phyloP scores from a whole-genome alignment of 2,113 vertebrate species.

The Taxidea taxus region DNA sequence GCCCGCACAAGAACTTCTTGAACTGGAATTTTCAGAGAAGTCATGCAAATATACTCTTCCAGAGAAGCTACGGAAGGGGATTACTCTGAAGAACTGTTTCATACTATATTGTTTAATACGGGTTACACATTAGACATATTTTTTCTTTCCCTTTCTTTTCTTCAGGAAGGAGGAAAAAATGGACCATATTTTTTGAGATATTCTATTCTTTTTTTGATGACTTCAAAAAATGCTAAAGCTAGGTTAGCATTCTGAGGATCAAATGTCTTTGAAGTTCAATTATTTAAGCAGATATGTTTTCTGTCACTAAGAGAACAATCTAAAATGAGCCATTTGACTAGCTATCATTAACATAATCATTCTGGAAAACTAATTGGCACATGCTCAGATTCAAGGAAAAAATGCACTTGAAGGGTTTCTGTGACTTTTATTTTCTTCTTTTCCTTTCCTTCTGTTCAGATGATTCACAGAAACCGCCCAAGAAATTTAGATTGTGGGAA shows the following conservation, averaged over 20 bases:
- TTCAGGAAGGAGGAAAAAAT: neutral
- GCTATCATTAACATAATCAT: neutral
- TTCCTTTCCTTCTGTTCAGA: neutral
- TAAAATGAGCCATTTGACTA: neutral
- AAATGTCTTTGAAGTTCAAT: neutral
- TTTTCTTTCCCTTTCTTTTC: neutral
- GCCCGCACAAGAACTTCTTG: neutral
- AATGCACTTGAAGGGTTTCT: neutral
- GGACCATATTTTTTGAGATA: neutral
- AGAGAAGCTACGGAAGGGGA: neutral
- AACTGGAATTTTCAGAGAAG: slow-evolving; percentile 31
- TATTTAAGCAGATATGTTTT: neutral
- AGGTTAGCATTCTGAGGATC: neutral
- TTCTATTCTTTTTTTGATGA: neutral
- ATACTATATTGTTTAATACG: neutral
- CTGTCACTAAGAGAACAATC: neutral
- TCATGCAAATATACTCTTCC: neutral
- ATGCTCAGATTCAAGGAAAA: neutral
- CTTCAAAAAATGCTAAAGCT: neutral
- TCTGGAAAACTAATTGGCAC: neutral
- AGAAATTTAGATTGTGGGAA: neutral
- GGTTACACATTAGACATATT: neutral
- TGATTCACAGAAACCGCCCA: neutral
- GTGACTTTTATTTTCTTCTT: neutral
- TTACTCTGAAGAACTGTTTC: neutral